Percentiles rank a stretch among this genome's conserved stretches.
phyloP scores from a whole-genome alignment of 1,140 invertebrate genomes.

The Colletes gigas region DNA sequence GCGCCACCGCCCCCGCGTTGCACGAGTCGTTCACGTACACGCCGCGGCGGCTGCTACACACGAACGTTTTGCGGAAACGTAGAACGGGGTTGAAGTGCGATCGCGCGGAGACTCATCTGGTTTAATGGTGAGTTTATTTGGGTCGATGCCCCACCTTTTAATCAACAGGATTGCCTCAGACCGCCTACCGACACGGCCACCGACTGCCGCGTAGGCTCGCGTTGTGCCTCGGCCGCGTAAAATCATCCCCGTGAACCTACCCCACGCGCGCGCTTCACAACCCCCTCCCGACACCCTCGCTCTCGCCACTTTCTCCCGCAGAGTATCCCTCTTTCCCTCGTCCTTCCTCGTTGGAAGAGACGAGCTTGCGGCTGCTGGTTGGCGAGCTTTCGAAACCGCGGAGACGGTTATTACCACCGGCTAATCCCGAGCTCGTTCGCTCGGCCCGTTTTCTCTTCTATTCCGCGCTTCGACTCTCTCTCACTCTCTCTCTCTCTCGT shows the following conservation, averaged over 20 bases:
- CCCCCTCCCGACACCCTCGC: slow-evolving; percentile 5
- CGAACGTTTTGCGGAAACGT: slow-evolving; percentile 54
- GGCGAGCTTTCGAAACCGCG: slow-evolving; percentile 64
- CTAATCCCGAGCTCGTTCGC: slow-evolving; percentile 67
- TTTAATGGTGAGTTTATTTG: slow-evolving; percentile 73
- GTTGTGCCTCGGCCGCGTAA: slow-evolving; percentile 59
- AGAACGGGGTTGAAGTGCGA: slow-evolving; percentile 57
- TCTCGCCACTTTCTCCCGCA: slow-evolving; percentile 44
- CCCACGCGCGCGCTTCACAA: slow-evolving; percentile 11
- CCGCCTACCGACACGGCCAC: slow-evolving; percentile 66
- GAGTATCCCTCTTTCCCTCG: slow-evolving; percentile 17
- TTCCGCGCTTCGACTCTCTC: neutral
- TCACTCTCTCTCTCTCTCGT: slow-evolving; percentile 5
- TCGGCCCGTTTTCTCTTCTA: slow-evolving; percentile 30
- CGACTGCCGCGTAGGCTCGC: slow-evolving; percentile 60
- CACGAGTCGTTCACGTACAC: neutral
- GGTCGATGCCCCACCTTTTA: slow-evolving; percentile 72
- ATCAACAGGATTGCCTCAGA: slow-evolving; percentile 71
- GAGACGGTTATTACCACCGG: slow-evolving; percentile 66
- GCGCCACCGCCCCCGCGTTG: neutral
- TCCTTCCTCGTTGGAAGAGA: slow-evolving; percentile 23
- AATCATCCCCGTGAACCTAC: slow-evolving; percentile 64
- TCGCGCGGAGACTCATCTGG: slow-evolving; percentile 71
- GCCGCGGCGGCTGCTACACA: slow-evolving; percentile 15
- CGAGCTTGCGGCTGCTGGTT: slow-evolving; percentile 61